Conservation (phyloP, 2,797 vertebrate genomes). For the Pseudopleuronectes americanus region DNA sequence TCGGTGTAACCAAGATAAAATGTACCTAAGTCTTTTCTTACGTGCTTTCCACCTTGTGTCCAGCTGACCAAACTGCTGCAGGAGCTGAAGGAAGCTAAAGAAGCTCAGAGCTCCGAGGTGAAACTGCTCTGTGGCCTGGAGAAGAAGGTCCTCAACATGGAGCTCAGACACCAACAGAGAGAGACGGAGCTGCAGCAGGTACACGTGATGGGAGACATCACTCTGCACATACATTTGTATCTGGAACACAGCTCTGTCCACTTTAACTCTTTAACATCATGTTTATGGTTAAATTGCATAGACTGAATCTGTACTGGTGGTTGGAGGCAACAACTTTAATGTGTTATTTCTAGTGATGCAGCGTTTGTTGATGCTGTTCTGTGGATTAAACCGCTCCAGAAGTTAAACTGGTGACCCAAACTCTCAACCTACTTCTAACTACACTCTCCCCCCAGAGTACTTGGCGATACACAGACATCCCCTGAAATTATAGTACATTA, state of each 20-base stretch:
- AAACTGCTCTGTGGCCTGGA: conserved; percentile 89
- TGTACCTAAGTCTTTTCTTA: too few relatives aligned
- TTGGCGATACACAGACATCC: neutral
- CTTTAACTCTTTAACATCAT: too few relatives aligned
- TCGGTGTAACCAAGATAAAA: too few relatives aligned
- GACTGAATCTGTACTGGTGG: too few relatives aligned
- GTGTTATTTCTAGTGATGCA: too few relatives aligned
- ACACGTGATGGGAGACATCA: neutral
- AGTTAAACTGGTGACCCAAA: too few relatives aligned
- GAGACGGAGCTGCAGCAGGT: conserved; percentile 93
- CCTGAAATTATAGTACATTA: neutral
- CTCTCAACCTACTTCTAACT: neutral
- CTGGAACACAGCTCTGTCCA: too few relatives aligned
- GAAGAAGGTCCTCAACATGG: conserved; percentile 90
- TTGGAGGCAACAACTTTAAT: too few relatives aligned
- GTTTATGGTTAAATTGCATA: too few relatives aligned
- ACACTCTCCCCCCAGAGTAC: neutral
- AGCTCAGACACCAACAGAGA: conserved; percentile 87
- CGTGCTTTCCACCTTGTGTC: neutral
- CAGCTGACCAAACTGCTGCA: conserved; percentile 89
- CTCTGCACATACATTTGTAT: too few relatives aligned
- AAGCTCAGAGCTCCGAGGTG: conserved; percentile 89
- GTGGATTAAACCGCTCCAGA: too few relatives aligned
- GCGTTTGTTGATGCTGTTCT: too few relatives aligned
- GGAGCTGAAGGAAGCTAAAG: conserved; percentile 91